phyloP scores from a whole-genome alignment of 2,888 invertebrate genomes.

The Poecilobothrus nobilitatus region DNA sequence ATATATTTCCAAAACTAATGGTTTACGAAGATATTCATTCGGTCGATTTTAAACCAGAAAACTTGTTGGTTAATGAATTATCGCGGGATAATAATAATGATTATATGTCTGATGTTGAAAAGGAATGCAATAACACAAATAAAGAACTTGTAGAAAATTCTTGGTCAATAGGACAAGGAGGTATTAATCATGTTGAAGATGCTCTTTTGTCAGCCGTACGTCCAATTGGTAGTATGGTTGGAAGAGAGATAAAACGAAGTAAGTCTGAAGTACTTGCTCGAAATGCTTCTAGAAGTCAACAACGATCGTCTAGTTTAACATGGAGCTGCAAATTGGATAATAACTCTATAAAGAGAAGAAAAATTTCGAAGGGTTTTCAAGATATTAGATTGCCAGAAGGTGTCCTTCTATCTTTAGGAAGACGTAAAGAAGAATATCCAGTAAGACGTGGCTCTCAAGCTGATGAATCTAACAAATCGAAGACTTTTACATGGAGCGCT shows the following conservation, averaged over 20 bases:
- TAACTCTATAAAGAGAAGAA: conserved; percentile 59
- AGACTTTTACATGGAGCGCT: conserved; percentile 39
- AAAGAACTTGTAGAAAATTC: conserved; percentile 15
- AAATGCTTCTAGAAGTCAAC: conserved; percentile 49
- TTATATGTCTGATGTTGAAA: conserved; percentile 37
- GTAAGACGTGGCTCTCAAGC: conserved; percentile 24
- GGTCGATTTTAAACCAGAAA: conserved; percentile 56
- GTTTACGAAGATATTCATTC: conserved; percentile 59
- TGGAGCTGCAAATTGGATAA: conserved; percentile 64
- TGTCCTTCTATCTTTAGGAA: conserved; percentile 39
- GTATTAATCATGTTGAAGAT: conserved; percentile 36
- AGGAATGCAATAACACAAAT: conserved; percentile 23
- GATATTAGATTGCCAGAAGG: conserved; percentile 46
- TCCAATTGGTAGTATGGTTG: conserved; percentile 29
- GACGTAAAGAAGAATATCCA: conserved; percentile 32
- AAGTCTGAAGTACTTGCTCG: conserved; percentile 53
- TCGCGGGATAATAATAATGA: conserved; percentile 42
- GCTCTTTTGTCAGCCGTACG: conserved; percentile 37
- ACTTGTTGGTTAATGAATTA: conserved; percentile 44
- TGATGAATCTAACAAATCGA: conserved; percentile 24
- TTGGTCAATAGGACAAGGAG: conserved; percentile 30
- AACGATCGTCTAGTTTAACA: conserved; percentile 58
- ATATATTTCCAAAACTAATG: conserved; percentile 66
- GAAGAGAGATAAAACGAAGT: conserved; percentile 54
- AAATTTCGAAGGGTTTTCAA: conserved; percentile 46